Conservation (phyloP, 2,113 vertebrate genomes). For the Bambusicola thoracicus region DNA sequence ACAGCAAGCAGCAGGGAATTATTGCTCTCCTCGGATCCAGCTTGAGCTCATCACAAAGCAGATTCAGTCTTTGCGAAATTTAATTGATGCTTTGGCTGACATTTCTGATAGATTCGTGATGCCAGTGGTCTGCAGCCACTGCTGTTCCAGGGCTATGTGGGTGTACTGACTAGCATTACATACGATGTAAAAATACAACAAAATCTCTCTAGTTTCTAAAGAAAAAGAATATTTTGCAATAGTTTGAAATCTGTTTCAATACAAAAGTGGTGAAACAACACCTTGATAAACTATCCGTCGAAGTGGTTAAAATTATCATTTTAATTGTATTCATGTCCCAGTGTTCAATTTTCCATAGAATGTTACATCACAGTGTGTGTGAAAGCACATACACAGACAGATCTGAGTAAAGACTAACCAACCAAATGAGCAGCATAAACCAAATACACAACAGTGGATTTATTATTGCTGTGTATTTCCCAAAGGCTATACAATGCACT, state of each 20-base stretch:
- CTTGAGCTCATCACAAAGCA: neutral
- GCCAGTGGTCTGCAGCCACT: neutral
- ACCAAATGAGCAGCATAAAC: neutral
- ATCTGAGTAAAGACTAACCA: neutral
- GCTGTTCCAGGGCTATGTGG: neutral
- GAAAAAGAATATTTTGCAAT: neutral
- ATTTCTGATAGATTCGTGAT: neutral
- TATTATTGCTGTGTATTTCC: neutral
- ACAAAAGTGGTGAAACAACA: fast-evolving
- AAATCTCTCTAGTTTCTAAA: neutral
- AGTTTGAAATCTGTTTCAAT: neutral
- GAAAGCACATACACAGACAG: neutral
- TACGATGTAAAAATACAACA: neutral
- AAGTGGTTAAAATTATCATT: neutral
- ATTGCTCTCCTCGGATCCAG: neutral
- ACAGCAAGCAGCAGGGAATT: neutral
- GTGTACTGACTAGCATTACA: neutral
- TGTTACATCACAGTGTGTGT: neutral
- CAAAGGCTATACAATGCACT: neutral
- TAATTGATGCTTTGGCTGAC: neutral
- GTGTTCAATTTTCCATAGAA: neutral
- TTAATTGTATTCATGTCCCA: neutral
- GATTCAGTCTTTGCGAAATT: neutral
- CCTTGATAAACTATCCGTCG: fast-evolving
- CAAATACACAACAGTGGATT: neutral